A percentile compares a stretch with the other conserved stretches of the same genome.
These are phyloP conservation scores for Heliothis subflexa DNA, from an alignment of 1,140 invertebrate genomes.

Conservation along the genomic window DNA sequence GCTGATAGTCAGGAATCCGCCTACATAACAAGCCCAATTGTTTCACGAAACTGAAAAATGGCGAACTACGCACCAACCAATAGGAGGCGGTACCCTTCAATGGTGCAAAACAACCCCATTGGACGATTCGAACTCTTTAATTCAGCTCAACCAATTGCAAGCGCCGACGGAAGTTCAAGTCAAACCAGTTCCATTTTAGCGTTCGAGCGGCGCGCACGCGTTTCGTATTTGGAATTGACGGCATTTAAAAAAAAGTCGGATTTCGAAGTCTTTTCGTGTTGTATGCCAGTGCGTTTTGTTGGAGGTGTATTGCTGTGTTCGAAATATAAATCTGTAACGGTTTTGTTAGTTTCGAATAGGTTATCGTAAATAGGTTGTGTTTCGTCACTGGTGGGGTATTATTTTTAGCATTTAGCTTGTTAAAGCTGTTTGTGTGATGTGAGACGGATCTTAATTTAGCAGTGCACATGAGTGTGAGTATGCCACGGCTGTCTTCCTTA, in stretches of 20 bases:
- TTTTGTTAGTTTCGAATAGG: constrained; percentile 33
- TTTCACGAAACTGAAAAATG: constrained; percentile 81
- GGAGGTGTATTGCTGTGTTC: constrained; percentile 48
- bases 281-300: constrained; percentile 52
- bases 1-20: constrained; percentile 65
- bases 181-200: constrained; percentile 83
- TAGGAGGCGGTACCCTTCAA: constrained; percentile 74
- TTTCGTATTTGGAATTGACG: constrained; percentile 58
- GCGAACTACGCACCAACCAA: constrained; percentile 76
- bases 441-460: constrained; percentile 82
- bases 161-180: constrained; percentile 69
- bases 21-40: constrained; percentile 80
- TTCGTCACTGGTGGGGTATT: constrained; percentile 72
- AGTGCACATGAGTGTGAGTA: constrained; percentile 77
- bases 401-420: constrained; percentile 83
- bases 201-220: constrained; percentile 66
- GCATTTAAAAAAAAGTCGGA: constrained; percentile 50
- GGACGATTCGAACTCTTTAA: constrained; percentile 61
- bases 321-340: constrained; percentile 24
- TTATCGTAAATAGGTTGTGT: constrained; percentile 71
- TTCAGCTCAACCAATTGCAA: constrained; percentile 69
- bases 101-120: constrained; percentile 57
- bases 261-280: constrained; percentile 57
- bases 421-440: constrained; percentile 74
- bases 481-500: constrained; percentile 70